Base-by-base conservation (phyloP, 2,113 vertebrate species). In the Siniperca chuatsi region DNA sequence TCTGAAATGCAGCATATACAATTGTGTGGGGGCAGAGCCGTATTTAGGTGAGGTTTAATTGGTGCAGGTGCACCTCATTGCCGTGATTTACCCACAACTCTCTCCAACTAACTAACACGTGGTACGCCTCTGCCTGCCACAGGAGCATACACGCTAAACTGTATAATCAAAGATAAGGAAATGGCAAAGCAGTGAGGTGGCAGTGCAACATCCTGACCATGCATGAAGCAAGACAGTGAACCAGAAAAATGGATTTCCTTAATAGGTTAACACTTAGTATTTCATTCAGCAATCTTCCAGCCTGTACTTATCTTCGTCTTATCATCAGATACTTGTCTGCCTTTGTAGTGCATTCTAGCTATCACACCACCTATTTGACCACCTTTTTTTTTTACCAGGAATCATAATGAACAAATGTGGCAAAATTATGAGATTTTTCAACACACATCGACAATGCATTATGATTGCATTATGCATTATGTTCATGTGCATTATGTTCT, bases 1-100 rank as follows among this genome's bases (percentile, higher is more conserved):
- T 68, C 57, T 81, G 23, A 82, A 0, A 58, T 42, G 50, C 50
- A 0, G 29, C 57, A 83, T 23, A 6, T 1, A 66, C 29, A 0
- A 35, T 8, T 73, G 37, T 58, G 73, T 37, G 72, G 37, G 33
- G 48, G 33, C 35, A 69, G 33, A 69, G 18, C 48, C 8, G 12
- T 48, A 48, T 54, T 77, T 61, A 76, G 54, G 35, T 74, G n/a
- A 75, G n/a, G 33, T 80, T 18, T 78, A 66, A 86, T 68, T 68
- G n/a, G 44, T 87, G 79, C 79, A 92, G 86, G 70, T 90, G 89
- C 61, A 79, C 50, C 50, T 77, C 61, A 44, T 20, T 67, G 40
- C 50, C 57, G 66, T 15, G 15, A 61, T 58, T 72, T 72, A 71
- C 69, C 29, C n/a, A 54, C 40, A 37, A 50, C 58, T 70, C 18